Base-by-base conservation (phyloP, 2,113 vertebrate species). In the Lucifuga dentata region DNA sequence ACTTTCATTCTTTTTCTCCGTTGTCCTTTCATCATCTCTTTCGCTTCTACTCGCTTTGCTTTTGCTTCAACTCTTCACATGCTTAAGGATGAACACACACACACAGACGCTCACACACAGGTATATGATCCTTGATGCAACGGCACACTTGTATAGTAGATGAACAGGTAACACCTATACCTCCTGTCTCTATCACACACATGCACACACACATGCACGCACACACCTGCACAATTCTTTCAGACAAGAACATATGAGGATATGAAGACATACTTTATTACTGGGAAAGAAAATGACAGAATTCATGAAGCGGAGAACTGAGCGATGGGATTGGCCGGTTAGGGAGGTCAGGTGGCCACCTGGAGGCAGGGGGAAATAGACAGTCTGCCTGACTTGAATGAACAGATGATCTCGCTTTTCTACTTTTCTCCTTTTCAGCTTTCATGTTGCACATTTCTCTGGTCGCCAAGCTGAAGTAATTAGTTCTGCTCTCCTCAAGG, bases 271-370 rank as follows among this genome's bases (percentile, higher is more conserved):
- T 24, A 52, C 50, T 43, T 59, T 60, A 70, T 58, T 58, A 50
- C 24, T 11, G 17, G 36, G 50, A 66, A 57, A 51, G 33, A 58
- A 80, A 68, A 56, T 23, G 43, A 11, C 39, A 48, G 24, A 44
- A 55, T 66, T 56, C 38, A 62, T 58, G 40, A 72, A 55, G 53
- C 8, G 8, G 19, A 21, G 57, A 41, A 35, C 19, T 12, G 29
- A 48, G 65, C 3, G 11, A 64, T 6, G 12, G 10, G 65, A 64
- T 56, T 64, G 1, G 19, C 44, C 7, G 0, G 17, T 32, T 38
- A 12, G 19, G 46, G 52, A 64, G 64, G 67, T 78, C 60, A 68
- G 63, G 43, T 60, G 56, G 50, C 62, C 49, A 55, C 12, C 40
- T 9, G 1, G 33, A 36, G 61, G 20, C 6, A 7, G 21, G 3